Percentiles rank a stretch among this genome's conserved stretches.
Evolutionary conservation across 2,888 invertebrate genomes (phyloP).

Genomic region (Ichneumon xanthorius): DNA sequence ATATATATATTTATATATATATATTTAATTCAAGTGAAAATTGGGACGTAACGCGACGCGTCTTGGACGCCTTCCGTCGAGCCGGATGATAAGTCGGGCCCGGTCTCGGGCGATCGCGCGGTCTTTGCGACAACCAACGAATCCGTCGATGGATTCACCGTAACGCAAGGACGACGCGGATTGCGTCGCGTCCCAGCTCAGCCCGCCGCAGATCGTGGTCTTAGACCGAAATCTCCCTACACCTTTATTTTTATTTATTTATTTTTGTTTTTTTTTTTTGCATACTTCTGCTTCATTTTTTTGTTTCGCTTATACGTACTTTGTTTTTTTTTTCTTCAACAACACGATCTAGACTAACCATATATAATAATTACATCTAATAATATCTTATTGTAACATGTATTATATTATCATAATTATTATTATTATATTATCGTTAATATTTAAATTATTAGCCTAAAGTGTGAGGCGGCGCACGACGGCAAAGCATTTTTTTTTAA

Average conservation of each 20-base stretch:
- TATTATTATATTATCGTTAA: constrained; percentile 78
- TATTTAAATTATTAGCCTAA: constrained; percentile 84
- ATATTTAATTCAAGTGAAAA: constrained; percentile 22
- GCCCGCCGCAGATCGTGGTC: constrained; percentile 81
- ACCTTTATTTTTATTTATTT: constrained; percentile 52
- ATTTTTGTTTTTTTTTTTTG: constrained; percentile 62
- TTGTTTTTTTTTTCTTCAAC: constrained; percentile 83
- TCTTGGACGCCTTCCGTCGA: constrained; percentile 5
- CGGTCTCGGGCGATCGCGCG: constrained; percentile 18
- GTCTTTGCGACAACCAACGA: neutral
- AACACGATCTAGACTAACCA: constrained; percentile 85
- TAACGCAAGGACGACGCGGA: constrained; percentile 53
- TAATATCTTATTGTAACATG: constrained; percentile 85
- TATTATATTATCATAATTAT: constrained; percentile 83
- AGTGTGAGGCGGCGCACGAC: constrained; percentile 85
- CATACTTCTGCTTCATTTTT: constrained; percentile 46
- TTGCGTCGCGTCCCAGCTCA: constrained; percentile 73
- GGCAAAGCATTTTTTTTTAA: constrained; percentile 82
- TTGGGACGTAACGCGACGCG: constrained; percentile 44
- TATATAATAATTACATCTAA: constrained; percentile 85
- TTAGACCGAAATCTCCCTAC: constrained; percentile 78
- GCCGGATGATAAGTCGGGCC: constrained; percentile 22
- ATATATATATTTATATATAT: no score
- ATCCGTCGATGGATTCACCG: neutral
- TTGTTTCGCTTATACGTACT: constrained; percentile 79